Evolutionary conservation across 2,888 invertebrate species (phyloP).

Genomic region (Platycheirus albimanus): DNA sequence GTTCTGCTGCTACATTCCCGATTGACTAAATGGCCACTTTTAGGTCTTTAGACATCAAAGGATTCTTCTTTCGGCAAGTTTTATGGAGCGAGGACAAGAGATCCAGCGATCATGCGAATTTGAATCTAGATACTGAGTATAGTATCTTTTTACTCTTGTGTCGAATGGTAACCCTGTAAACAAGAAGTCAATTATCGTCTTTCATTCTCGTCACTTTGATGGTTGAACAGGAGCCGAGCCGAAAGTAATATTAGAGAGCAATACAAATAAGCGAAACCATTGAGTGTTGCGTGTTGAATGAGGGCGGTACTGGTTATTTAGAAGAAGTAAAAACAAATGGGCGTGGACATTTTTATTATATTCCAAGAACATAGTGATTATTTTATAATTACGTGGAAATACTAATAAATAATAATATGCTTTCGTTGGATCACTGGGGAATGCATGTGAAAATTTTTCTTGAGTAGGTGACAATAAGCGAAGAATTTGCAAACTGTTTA

Average conservation of each 20-base stretch:
- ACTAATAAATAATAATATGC: too few species aligned
- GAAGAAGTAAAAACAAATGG: slow-evolving; percentile 21
- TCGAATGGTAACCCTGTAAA: slow-evolving; percentile 64
- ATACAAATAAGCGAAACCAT: slow-evolving; percentile 26
- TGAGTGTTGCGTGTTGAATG: slow-evolving; percentile 60
- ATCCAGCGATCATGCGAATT: slow-evolving; percentile 35
- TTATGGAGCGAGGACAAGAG: slow-evolving; percentile 7
- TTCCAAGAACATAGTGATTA: slow-evolving; percentile 30
- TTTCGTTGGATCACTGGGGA: too few species aligned
- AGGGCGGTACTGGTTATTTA: slow-evolving; percentile 31
- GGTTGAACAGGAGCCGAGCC: slow-evolving; percentile 32
- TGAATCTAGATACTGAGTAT: slow-evolving; percentile 23
- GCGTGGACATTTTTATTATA: slow-evolving; percentile 21
- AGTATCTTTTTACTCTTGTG: not conserved
- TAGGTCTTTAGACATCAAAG: slow-evolving; percentile 63
- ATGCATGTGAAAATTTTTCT: too few species aligned
- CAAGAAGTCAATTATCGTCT: slow-evolving; percentile 69
- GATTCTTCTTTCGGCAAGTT: slow-evolving; percentile 1
- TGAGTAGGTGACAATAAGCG: too few species aligned
- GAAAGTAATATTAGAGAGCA: slow-evolving; percentile 10
- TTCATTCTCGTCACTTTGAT: slow-evolving; percentile 64
- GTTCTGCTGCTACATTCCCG: slow-evolving; percentile 20
- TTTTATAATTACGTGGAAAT: slow-evolving; percentile 2
- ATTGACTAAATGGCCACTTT: slow-evolving; percentile 64
- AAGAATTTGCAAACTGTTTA: too few species aligned